phyloP scores from a whole-genome alignment of 2,113 vertebrate species.

The Miniopterus natalensis region DNA sequence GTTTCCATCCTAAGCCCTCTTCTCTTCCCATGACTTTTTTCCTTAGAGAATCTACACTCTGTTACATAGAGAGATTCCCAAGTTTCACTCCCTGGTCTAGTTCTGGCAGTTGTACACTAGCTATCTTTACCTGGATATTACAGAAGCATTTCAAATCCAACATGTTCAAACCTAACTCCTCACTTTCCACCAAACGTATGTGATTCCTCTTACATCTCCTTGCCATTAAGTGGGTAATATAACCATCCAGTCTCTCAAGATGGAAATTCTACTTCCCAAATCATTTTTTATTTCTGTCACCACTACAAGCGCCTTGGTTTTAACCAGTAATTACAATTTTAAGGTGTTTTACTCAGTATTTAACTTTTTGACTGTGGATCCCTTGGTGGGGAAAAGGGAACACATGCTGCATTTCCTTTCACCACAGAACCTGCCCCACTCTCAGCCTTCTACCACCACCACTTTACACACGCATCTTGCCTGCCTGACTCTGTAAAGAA shows the following conservation, averaged over 20 bases:
- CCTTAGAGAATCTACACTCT: not conserved
- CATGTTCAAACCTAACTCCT: not conserved
- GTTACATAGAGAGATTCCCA: not conserved
- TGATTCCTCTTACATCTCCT: not conserved
- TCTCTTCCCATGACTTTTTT: not conserved
- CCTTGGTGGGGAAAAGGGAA: not conserved
- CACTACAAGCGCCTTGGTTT: not conserved
- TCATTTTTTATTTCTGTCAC: not conserved
- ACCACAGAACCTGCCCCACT: not conserved
- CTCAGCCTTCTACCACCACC: not conserved
- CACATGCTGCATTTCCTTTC: not conserved
- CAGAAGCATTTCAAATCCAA: slow-evolving; percentile 12
- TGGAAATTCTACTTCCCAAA: slow-evolving; percentile 31
- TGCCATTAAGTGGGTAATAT: not conserved
- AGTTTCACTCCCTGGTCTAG: not conserved
- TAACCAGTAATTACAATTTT: not conserved
- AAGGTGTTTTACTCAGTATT: not conserved
- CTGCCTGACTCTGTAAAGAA: not conserved
- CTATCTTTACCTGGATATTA: not conserved
- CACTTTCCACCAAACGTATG: not conserved
- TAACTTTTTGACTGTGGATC: slow-evolving; percentile 1
- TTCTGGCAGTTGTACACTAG: not conserved
- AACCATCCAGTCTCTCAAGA: not conserved
- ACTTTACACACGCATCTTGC: not conserved
- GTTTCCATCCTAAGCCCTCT: not conserved